Evolutionary conservation across 2,797 vertebrate genomes (phyloP).

Genomic region (Hephaestus fuliginosus): DNA sequence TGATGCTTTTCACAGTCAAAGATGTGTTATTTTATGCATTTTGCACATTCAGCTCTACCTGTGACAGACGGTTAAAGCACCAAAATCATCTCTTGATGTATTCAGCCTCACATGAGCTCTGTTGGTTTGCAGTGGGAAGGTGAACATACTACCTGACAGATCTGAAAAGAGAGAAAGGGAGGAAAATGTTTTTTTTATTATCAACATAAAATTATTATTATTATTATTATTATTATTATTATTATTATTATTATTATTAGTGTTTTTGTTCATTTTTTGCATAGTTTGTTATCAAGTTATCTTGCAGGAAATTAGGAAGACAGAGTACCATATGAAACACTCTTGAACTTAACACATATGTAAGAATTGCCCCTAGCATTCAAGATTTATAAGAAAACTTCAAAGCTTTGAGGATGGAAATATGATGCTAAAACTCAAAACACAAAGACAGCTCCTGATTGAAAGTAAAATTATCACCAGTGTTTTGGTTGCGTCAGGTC

Average conservation of each 20-base stretch:
- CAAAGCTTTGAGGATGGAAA: background rate
- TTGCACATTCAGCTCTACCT: constrained; percentile 56
- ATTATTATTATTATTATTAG: too few species aligned
- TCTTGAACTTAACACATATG: background rate
- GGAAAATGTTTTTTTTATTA: background rate
- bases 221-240: too few species aligned
- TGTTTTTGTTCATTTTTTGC: too few species aligned
- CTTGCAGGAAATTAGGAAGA: too few species aligned
- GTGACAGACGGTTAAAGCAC: constrained; percentile 75
- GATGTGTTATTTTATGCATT: background rate
- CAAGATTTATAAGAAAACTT: background rate
- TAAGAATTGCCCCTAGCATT: background rate
- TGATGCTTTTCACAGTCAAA: background rate
- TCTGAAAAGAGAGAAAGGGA: constrained; percentile 60
- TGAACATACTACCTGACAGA: constrained; percentile 76
- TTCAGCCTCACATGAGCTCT: constrained; percentile 65
- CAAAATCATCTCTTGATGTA: constrained; percentile 31
- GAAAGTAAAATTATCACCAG: background rate
- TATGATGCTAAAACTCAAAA: background rate
- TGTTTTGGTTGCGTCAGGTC: background rate
- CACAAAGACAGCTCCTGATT: background rate
- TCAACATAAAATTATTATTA: background rate
- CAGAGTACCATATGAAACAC: background rate
- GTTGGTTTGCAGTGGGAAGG: constrained; percentile 75
- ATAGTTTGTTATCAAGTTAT: too few species aligned